Conservation (phyloP, 2,888 invertebrate species). For the Tipula vernalis region DNA sequence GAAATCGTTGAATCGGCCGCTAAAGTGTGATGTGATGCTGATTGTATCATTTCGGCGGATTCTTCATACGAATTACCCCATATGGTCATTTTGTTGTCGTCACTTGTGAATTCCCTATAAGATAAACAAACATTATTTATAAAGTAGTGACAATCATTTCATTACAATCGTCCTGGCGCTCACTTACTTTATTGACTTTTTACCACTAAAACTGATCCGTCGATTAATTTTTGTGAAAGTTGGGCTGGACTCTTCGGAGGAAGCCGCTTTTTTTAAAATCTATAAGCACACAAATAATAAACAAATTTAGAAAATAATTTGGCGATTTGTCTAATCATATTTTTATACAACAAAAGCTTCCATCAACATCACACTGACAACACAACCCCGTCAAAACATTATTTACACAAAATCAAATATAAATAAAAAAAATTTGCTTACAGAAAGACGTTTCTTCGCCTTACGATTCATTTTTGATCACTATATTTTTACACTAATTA, state of each 20-base stretch:
- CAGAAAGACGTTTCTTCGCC: not conserved
- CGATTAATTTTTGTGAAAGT: not conserved
- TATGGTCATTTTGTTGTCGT: not conserved
- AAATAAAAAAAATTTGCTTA: not conserved
- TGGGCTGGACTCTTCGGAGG: not conserved
- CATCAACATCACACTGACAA: no score
- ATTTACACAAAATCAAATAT: no score
- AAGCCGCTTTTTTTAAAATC: not conserved
- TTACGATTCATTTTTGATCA: not conserved
- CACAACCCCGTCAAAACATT: no score
- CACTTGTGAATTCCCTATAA: not conserved
- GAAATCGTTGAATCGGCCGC: not conserved
- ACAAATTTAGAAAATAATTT: no score
- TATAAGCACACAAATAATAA: not conserved
- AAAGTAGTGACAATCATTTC: not conserved
- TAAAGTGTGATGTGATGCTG: not conserved
- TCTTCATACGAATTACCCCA: slow-evolving; percentile 7
- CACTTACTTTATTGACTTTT: not conserved
- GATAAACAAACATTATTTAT: not conserved
- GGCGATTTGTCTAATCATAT: no score
- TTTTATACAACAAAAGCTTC: no score
- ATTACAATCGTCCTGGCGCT: no score
- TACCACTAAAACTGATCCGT: not conserved
- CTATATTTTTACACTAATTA: not conserved
- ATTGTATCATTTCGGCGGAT: not conserved